A percentile compares a stretch with the other conserved stretches of the same genome.
These are phyloP conservation scores for Cryptocephalus moraei DNA, from an alignment of 2,888 invertebrate species.

Conservation along the genomic window DNA sequence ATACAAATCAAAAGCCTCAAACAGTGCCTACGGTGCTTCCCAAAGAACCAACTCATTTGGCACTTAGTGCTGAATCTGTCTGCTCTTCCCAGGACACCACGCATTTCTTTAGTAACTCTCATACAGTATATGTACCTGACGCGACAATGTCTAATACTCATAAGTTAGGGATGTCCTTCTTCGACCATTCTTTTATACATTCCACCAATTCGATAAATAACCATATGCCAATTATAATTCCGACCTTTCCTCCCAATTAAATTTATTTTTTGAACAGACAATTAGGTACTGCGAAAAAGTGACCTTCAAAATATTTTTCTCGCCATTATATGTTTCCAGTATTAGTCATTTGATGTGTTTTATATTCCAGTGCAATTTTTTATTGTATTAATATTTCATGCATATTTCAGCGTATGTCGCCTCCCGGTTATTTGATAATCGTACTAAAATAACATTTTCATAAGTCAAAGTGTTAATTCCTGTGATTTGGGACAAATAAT, in stretches of 20 bases:
- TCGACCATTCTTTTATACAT: conserved; percentile 37
- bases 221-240: conserved; percentile 38
- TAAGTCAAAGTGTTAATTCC: too few species aligned
- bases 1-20: conserved; percentile 25
- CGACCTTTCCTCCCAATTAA: conserved; percentile 36
- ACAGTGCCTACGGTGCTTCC: conserved; percentile 27
- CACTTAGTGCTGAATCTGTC: conserved; percentile 26
- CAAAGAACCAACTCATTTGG: conserved; percentile 28
- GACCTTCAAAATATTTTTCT: conserved; percentile 16
- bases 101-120: conserved; percentile 28
- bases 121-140: conserved; percentile 33
- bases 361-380: too few species aligned
- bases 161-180: conserved; percentile 38
- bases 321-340: too few species aligned
- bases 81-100: conserved; percentile 26
- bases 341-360: too few species aligned
- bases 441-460: too few species aligned
- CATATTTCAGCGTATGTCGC: too few species aligned
- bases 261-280: conserved; percentile 5
- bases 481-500: too few species aligned
- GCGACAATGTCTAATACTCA: conserved; percentile 32
- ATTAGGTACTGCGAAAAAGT: conserved; percentile 16
- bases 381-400: too few species aligned
- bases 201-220: conserved; percentile 32
- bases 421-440: too few species aligned